These are phyloP conservation scores for Mesitornis unicolor DNA, from an alignment of 2,113 vertebrate genomes.

Conservation along the genomic window DNA sequence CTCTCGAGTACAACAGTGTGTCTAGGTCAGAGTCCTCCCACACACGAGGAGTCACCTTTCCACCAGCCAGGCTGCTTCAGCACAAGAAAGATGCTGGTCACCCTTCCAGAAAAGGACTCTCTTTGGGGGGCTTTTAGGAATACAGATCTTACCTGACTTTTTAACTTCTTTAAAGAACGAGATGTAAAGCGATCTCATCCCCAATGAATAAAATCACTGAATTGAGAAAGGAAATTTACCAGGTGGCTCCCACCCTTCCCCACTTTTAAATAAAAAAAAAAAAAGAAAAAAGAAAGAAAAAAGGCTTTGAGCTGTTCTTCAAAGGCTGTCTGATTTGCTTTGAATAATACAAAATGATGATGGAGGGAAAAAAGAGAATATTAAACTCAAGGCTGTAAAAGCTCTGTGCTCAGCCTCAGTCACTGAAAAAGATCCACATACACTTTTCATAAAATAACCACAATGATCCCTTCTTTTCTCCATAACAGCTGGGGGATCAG, in stretches of 20 bases:
- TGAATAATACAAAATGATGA: constrained; percentile 70
- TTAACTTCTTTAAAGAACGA: constrained; percentile 21
- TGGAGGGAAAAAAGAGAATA: constrained; percentile 67
- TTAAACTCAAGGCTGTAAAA: constrained; percentile 60
- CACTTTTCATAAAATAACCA: constrained; percentile 30
- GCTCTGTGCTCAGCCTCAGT: constrained; percentile 5
- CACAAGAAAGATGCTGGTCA: neutral
- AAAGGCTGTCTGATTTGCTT: constrained; percentile 70
- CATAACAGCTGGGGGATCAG: neutral
- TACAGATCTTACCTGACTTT: constrained; percentile 31
- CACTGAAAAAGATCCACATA: constrained; percentile 2
- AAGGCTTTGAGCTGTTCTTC: constrained; percentile 66
- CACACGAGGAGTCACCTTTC: neutral
- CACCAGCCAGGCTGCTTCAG: neutral
- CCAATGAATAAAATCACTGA: constrained; percentile 46
- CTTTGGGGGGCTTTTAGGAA: neutral
- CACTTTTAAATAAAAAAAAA: neutral
- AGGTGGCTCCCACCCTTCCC: constrained; percentile 6
- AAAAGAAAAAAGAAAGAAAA: neutral
- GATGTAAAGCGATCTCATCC: constrained; percentile 23
- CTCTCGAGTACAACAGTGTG: neutral
- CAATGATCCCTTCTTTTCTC: neutral
- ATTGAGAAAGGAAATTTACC: constrained; percentile 20
- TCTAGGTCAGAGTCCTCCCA: neutral
- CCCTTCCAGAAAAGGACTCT: neutral